Base-by-base conservation (phyloP, 1,140 invertebrate genomes). In the Drosophila kurseongensis region DNA sequence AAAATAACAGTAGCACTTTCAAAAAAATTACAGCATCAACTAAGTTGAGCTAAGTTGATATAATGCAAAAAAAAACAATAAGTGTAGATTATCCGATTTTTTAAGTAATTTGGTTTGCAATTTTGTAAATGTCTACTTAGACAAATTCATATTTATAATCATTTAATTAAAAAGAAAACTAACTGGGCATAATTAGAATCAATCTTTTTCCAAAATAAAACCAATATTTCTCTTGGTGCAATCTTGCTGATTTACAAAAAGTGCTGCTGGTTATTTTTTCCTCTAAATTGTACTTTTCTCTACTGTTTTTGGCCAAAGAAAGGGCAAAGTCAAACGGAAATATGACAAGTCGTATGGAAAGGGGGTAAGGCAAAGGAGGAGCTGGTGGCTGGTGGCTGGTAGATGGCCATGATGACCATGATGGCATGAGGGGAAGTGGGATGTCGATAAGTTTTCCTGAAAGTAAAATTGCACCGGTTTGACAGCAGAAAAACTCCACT, bases 381-480 rank as follows among this genome's bases (percentile, higher is more conserved):
- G 8, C 27, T 50, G 27, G 48, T 32, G 13, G 8, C 27, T 50
- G 27, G 48, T 32, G 13, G 12, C 13, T 12, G 13, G 29, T 32
- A 32, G 14, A 44, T 44, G 52, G 13, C 18, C 23, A 44, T 29
- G 27, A 14, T 27, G 45, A 29, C 45, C 18, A n/a, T n/a, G 27
- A 47, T 13, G 42, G 42, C 48, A 23, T 50, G 48, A 50, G 23
- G 57, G 44, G 60, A 65, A 65, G 38, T 32, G 63, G 38, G 16
- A 42, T 51, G 58, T 67, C 63, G 63, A 67, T 63, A 63, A 13
- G 45, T 65, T 63, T 67, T 67, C 65, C 65, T 51, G 36, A 67
- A 65, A 67, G 42, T 42, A 67, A 67, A 65, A 67, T 50, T 65
- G 65, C 65, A 67, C 65, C 59, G 65, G 65, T 52, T 67, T 67